Base-by-base conservation (phyloP, 2,113 vertebrate species). In the Cebidichthys violaceus region DNA sequence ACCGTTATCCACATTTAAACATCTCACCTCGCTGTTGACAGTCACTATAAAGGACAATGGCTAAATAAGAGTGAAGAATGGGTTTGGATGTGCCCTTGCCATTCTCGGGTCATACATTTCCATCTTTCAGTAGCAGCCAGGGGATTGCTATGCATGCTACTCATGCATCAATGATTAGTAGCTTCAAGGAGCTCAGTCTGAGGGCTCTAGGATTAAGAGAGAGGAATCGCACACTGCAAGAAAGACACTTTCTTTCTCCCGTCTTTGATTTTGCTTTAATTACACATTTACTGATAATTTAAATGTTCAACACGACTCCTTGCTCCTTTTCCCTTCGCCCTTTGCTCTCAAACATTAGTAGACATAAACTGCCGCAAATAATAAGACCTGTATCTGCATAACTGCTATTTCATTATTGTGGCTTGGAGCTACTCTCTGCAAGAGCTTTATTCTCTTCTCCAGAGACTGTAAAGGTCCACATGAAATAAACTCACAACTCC, bases 151-250 rank as follows among this genome's bases (percentile, higher is more conserved):
- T 35, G 64, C 33, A 79, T 76, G 62, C 60, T 45, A 9, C 59
- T 75, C 71, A 76, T 76, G 83, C 67, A 66, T 84, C 60, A 74
- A 9, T 77, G 64, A 70, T 70, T 66, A 70, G 67, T n/a, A 50
- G 54, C 80, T 50, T 33, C 18, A 62, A 47, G 37, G 27, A 47
- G 45, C 47, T 52, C 71, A 73, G 31, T 60, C 67, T 69, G 73
- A 79, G 29, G 43, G 55, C 72, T 33, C 7, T 29, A 66, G 61
- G 69, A 76, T 70, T 55, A 70, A 77, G 27, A 68, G 43, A 33
- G 41, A 27, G 70, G 45, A n/a, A 45, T 24, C 33, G 45, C 64
- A 76, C 35, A 54, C 29, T 24, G 29, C 24, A 54, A 62, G 41
- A 33, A n/a, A 27, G 67, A 52, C 20, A 6, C 39, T 17, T 13